Evolutionary conservation across 2,888 invertebrate genomes (phyloP).

Genomic region (Diplolepis rosae): DNA sequence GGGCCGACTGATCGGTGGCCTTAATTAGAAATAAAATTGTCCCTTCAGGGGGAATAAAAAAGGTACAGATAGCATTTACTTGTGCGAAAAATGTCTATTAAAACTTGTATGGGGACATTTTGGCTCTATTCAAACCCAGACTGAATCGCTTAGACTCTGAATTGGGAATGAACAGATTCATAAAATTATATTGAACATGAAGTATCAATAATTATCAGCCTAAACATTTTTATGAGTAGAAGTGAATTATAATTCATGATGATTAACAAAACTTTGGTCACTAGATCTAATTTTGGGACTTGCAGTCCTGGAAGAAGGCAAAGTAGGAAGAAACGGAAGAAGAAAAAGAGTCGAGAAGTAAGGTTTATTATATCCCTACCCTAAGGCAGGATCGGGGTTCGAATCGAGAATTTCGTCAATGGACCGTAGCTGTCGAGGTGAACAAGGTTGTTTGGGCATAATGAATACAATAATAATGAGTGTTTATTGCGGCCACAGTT

Average conservation of each 20-base stretch:
- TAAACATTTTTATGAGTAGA: too few species aligned
- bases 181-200: too few species aligned
- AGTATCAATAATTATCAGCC: too few species aligned
- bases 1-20: too few species aligned
- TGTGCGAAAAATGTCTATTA: too few species aligned
- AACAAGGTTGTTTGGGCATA: constrained; percentile 17
- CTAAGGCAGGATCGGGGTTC: not conserved
- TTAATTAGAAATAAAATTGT: too few species aligned
- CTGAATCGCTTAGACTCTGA: too few species aligned
- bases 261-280: not conserved
- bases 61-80: too few species aligned
- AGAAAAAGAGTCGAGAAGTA: not conserved
- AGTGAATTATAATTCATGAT: not conserved
- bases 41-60: too few species aligned
- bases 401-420: not conserved
- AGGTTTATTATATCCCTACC: not conserved
- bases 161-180: too few species aligned
- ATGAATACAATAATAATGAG: constrained; percentile 22
- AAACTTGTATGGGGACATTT: too few species aligned
- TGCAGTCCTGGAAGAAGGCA: not conserved
- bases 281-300: not conserved
- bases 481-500: constrained; percentile 17
- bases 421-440: not conserved
- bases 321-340: constrained; percentile 2
- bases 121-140: too few species aligned